Evolutionary conservation across 2,888 invertebrate genomes (phyloP).

Genomic region (Chrysolina oricalcia): DNA sequence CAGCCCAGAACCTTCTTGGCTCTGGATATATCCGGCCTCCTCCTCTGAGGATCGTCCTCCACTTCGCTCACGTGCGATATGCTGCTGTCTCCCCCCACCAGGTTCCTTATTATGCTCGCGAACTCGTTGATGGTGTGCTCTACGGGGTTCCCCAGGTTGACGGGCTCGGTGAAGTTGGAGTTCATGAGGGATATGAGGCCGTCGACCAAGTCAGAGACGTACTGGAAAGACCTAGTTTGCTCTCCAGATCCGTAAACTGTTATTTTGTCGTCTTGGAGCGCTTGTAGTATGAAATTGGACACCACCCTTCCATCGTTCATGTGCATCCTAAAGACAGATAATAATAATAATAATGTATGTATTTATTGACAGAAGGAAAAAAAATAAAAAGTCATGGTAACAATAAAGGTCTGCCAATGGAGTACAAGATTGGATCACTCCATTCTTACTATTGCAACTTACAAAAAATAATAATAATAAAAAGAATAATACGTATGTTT

Average conservation of each 20-base stretch:
- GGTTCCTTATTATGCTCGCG: conserved; percentile 87
- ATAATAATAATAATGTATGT: too few species aligned
- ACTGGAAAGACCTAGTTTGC: conserved; percentile 98
- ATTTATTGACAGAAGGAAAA: too few species aligned
- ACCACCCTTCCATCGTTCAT: conserved; percentile 99
- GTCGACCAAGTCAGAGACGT: conserved; percentile 96
- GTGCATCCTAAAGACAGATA: conserved; percentile 83
- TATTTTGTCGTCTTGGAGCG: conserved; percentile 93
- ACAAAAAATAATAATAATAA: too few species aligned
- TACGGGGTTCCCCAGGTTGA: conserved; percentile 98
- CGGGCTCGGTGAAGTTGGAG: conserved; percentile 92
- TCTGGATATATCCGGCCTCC: conserved; percentile 93
- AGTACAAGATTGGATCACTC: too few species aligned
- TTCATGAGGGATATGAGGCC: conserved; percentile 95
- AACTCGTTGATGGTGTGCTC: conserved; percentile 97
- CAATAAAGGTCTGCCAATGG: too few species aligned
- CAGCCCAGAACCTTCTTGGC: conserved; percentile 91
- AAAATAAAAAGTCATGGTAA: too few species aligned
- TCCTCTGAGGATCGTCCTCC: conserved; percentile 96
- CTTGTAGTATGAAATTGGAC: conserved; percentile 98
- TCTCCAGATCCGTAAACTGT: conserved; percentile 93
- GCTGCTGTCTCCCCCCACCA: conserved; percentile 89
- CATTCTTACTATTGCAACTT: too few species aligned
- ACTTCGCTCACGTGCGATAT: conserved; percentile 89
- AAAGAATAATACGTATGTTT: too few species aligned